phyloP scores from a whole-genome alignment of 2,113 vertebrate species.

The Steatornis caripensis region DNA sequence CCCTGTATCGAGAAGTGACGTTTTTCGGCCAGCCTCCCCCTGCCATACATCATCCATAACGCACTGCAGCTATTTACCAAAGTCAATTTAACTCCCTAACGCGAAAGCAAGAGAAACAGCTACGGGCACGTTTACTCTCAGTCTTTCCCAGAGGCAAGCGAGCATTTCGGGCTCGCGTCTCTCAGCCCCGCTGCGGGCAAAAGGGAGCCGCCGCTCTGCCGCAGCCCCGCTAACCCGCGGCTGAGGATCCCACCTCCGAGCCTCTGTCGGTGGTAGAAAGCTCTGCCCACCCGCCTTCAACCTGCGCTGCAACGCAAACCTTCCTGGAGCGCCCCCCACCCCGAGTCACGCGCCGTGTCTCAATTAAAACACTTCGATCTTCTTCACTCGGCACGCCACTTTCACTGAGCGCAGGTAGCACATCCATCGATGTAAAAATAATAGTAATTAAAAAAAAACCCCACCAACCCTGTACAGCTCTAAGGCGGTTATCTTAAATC shows the following conservation, averaged over 20 bases:
- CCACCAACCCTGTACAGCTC: fast-evolving
- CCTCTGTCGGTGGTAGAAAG: fast-evolving
- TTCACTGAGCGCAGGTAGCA: background rate
- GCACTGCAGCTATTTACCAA: conserved; percentile 9
- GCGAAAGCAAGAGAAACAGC: background rate
- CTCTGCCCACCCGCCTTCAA: background rate
- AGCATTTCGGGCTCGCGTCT: background rate
- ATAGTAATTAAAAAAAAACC: too few relatives aligned
- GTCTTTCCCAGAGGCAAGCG: background rate
- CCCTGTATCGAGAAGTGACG: background rate
- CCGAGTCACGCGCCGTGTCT: background rate
- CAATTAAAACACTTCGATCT: background rate
- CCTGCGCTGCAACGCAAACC: fast-evolving
- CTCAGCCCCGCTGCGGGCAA: background rate
- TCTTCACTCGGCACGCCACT: background rate
- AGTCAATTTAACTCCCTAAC: background rate
- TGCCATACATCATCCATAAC: conserved; percentile 51
- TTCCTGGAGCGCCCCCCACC: too few relatives aligned
- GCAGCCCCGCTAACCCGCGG: background rate
- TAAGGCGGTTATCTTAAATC: fast-evolving
- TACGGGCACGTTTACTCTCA: background rate
- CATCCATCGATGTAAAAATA: background rate
- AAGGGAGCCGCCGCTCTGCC: background rate
- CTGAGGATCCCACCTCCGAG: fast-evolving
- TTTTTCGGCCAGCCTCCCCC: background rate